phyloP scores from a whole-genome alignment of 2,797 vertebrate species.

The Schizopygopsis malacanthus region DNA sequence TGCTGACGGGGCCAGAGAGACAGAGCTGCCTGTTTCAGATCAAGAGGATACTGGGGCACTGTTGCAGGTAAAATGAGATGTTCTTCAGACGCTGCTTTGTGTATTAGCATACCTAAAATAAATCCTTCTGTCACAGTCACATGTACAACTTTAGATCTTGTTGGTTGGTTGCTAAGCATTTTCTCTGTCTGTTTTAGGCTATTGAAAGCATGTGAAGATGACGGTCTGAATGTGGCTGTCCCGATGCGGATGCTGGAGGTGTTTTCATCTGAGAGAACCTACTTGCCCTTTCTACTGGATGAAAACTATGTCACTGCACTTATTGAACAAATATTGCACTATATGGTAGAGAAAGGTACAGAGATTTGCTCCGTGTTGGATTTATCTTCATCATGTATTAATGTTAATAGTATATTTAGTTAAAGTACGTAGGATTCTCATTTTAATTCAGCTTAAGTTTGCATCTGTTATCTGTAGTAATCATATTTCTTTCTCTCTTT shows the following conservation, averaged over 20 bases:
- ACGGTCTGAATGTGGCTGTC: constrained; percentile 92
- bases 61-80: constrained; percentile 73
- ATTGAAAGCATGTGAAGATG: constrained; percentile 86
- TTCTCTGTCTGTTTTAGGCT: constrained; percentile 75
- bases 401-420: neutral
- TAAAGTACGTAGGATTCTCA: neutral
- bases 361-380: neutral
- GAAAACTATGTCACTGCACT: constrained; percentile 85
- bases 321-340: constrained; percentile 98
- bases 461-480: neutral
- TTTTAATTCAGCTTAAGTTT: neutral
- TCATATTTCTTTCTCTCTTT: neutral
- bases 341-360: constrained; percentile 96
- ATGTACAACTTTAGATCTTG: neutral
- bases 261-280: constrained; percentile 92
- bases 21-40: constrained; percentile 95
- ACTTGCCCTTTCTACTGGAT: constrained; percentile 88
- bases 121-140: neutral
- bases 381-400: neutral
- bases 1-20: constrained; percentile 87
- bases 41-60: constrained; percentile 91
- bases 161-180: neutral
- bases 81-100: neutral
- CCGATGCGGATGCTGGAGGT: constrained; percentile 98
- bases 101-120: neutral